phyloP scores from a whole-genome alignment of 2,888 invertebrate species.

The Dynastes hyllus region DNA sequence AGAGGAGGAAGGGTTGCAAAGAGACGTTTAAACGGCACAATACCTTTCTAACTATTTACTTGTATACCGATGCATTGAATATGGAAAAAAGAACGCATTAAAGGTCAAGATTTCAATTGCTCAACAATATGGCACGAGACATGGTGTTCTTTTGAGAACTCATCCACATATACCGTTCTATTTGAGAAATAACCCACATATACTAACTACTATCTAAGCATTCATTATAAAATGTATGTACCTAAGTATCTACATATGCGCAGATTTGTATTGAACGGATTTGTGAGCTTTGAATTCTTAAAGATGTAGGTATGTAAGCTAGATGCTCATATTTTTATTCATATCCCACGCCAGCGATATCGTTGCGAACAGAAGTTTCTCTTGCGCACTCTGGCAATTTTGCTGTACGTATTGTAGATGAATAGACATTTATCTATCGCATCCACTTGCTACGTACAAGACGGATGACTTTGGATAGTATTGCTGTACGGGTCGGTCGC shows the following conservation, averaged over 20 bases:
- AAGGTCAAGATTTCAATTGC: too few relatives aligned
- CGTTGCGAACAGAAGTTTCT: slow-evolving; percentile 18
- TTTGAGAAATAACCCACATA: too few relatives aligned
- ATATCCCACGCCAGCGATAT: neutral
- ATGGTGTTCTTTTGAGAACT: too few relatives aligned
- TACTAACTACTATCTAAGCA: too few relatives aligned
- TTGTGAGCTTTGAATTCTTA: neutral
- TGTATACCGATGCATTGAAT: too few relatives aligned
- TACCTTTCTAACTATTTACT: too few relatives aligned
- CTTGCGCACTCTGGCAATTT: neutral
- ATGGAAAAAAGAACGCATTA: too few relatives aligned
- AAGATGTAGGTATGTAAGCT: neutral
- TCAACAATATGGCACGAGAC: too few relatives aligned
- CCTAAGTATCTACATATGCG: neutral
- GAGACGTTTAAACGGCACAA: too few relatives aligned
- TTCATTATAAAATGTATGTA: neutral
- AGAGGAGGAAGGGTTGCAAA: too few relatives aligned
- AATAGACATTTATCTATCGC: slow-evolving; percentile 3
- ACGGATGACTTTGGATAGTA: neutral
- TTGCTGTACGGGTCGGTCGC: neutral
- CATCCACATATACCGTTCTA: too few relatives aligned
- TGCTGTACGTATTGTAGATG: neutral
- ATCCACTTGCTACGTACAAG: neutral
- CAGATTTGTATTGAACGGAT: neutral
- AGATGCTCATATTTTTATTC: neutral